phyloP scores from a whole-genome alignment of 2,113 vertebrate species.

The Shinisaurus crocodilurus region DNA sequence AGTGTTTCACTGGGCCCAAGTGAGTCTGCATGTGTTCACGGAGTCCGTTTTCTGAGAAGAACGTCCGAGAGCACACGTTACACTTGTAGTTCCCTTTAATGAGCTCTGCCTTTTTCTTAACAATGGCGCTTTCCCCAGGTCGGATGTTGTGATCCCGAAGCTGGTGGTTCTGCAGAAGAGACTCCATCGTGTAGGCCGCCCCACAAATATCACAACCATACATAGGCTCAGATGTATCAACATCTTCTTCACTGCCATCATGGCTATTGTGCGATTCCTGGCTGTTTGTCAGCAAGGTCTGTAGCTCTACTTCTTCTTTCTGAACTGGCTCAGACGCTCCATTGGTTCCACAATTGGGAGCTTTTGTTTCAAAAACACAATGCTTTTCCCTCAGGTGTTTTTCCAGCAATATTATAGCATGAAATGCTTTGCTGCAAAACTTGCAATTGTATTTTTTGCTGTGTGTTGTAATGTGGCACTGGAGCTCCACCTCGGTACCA shows the following conservation, averaged over 20 bases:
- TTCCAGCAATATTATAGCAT: slow-evolving; percentile 94
- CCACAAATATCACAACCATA: slow-evolving; percentile 97
- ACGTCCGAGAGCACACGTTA: slow-evolving; percentile 97
- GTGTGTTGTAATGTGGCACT: slow-evolving; percentile 98
- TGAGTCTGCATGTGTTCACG: slow-evolving; percentile 98
- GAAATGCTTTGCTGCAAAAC: slow-evolving; percentile 99
- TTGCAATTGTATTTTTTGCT: slow-evolving; percentile 99
- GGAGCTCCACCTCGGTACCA: slow-evolving; percentile 96
- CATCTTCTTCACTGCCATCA: slow-evolving; percentile 92
- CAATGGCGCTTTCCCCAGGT: slow-evolving; percentile 93
- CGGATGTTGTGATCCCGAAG: slow-evolving; percentile 97
- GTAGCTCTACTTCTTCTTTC: slow-evolving; percentile 93
- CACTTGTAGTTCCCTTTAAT: slow-evolving; percentile 99
- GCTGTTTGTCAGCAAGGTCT: slow-evolving; percentile 90
- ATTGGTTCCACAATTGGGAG: slow-evolving; percentile 91
- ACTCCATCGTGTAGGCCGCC: slow-evolving; percentile 98
- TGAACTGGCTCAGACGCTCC: slow-evolving; percentile 88
- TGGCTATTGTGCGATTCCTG: slow-evolving; percentile 94
- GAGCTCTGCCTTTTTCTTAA: slow-evolving; percentile 96
- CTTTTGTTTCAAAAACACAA: slow-evolving; percentile 92
- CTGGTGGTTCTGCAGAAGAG: slow-evolving; percentile 96
- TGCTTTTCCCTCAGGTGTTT: slow-evolving; percentile 96
- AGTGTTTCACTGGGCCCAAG: slow-evolving; percentile 98
- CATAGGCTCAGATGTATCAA: slow-evolving; percentile 95
- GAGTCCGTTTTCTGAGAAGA: slow-evolving; percentile 97